Conservation (phyloP, 2,113 vertebrate species). For the Urocolius indicus region DNA sequence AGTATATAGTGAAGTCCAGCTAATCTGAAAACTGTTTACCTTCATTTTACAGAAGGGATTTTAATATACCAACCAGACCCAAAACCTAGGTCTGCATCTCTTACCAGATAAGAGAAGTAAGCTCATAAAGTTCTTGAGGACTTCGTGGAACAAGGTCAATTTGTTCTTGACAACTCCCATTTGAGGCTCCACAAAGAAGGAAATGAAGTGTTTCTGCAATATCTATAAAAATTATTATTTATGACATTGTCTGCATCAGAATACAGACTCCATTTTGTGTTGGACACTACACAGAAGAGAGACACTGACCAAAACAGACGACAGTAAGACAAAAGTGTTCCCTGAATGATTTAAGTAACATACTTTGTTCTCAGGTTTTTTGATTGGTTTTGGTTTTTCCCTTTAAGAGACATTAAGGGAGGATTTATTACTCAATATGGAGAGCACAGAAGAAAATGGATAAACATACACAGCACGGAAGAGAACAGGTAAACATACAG, state of each 20-base stretch:
- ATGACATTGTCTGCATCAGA: not conserved
- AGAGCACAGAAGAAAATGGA: not conserved
- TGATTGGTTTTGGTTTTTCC: not conserved
- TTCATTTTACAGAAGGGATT: not conserved
- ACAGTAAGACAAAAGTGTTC: not conserved
- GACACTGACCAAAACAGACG: not conserved
- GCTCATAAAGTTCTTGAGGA: constrained; percentile 97
- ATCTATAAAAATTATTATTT: constrained; percentile 78
- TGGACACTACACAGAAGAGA: not conserved
- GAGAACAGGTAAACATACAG: not conserved
- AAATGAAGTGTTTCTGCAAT: constrained; percentile 98
- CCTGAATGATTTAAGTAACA: not conserved
- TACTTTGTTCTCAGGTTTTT: not conserved
- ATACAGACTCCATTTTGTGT: not conserved
- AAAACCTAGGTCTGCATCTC: not conserved
- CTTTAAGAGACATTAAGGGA: not conserved
- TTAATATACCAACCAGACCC: not conserved
- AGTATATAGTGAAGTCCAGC: not conserved
- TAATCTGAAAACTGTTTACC: not conserved
- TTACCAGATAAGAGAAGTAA: constrained; percentile 99
- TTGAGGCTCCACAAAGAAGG: constrained; percentile 95
- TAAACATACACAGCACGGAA: not conserved
- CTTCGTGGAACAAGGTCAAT: constrained; percentile 97
- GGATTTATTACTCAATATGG: not conserved
- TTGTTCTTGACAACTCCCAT: constrained; percentile 97